Evolutionary conservation across 2,888 invertebrate species (phyloP).

Genomic region (Dorcus hopei): DNA sequence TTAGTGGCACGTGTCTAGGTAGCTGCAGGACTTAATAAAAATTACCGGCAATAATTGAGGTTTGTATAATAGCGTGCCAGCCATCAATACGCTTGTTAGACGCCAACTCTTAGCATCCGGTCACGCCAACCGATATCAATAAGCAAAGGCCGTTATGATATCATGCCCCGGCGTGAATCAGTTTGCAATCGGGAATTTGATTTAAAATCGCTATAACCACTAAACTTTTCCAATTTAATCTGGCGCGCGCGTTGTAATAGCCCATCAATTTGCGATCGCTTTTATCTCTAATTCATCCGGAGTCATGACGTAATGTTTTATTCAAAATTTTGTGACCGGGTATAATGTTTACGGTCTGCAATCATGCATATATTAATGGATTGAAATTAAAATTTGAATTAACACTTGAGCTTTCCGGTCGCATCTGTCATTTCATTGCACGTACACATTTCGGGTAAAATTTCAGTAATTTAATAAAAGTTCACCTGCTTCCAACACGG

Average conservation of each 20-base stretch:
- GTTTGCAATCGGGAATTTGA: conserved; percentile 31
- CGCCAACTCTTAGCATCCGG: conserved; percentile 32
- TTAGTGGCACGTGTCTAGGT: background rate
- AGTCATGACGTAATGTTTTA: conserved; percentile 26
- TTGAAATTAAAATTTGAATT: conserved; percentile 16
- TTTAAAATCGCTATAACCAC: conserved; percentile 39
- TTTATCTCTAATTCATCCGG: conserved; percentile 33
- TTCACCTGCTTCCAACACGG: no score
- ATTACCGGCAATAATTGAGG: conserved; percentile 9
- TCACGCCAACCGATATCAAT: conserved; percentile 31
- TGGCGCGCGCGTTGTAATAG: conserved; percentile 32
- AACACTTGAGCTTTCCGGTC: conserved; percentile 9
- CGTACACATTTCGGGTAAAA: no score
- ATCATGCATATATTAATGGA: conserved; percentile 27
- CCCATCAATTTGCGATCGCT: conserved; percentile 45
- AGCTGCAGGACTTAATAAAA: background rate
- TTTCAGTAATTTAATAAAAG: no score
- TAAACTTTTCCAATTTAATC: conserved; percentile 48
- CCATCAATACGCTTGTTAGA: conserved; percentile 31
- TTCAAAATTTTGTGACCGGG: conserved; percentile 24
- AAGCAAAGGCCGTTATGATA: conserved; percentile 30
- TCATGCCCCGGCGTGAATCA: conserved; percentile 29
- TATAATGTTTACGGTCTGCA: conserved; percentile 29
- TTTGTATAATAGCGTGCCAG: conserved; percentile 27
- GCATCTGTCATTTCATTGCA: background rate